These are phyloP conservation scores for Ectropis grisescens DNA, from an alignment of 1,140 invertebrate species.

Conservation along the genomic window DNA sequence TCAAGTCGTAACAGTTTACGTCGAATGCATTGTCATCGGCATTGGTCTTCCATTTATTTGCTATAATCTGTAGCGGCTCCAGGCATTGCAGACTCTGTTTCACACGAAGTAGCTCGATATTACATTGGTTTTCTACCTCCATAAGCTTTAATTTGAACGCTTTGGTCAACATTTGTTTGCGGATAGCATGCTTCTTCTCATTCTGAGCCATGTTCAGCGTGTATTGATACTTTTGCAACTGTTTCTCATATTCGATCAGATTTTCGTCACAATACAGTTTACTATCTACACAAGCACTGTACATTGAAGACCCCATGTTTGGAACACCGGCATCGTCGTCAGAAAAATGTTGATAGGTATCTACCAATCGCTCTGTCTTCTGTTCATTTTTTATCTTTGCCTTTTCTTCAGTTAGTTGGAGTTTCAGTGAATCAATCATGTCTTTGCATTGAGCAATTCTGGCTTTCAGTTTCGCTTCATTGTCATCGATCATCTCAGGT, in stretches of 20 bases:
- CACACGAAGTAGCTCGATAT: constrained; percentile 65
- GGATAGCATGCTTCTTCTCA: constrained; percentile 57
- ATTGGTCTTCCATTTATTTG: constrained; percentile 41
- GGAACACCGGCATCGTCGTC: too few species aligned
- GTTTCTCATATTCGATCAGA: constrained; percentile 59
- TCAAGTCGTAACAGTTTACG: constrained; percentile 39
- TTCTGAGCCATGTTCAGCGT: constrained; percentile 55
- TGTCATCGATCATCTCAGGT: constrained; percentile 23
- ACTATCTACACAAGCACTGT: constrained; percentile 28
- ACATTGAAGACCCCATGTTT: constrained; percentile 12
- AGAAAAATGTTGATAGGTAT: too few species aligned
- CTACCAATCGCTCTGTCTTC: too few species aligned
- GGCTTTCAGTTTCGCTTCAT: constrained; percentile 36
- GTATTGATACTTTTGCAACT: constrained; percentile 50
- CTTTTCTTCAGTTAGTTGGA: constrained; percentile 46
- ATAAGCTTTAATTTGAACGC: constrained; percentile 62
- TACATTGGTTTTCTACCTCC: constrained; percentile 72
- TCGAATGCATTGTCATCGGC: constrained; percentile 28
- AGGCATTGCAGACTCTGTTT: constrained; percentile 69
- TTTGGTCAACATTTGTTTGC: constrained; percentile 62
- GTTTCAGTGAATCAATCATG: constrained; percentile 44
- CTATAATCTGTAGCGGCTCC: constrained; percentile 61
- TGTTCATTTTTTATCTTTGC: constrained; percentile 26
- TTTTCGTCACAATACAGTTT: constrained; percentile 47
- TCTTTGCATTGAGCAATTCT: constrained; percentile 43